Evolutionary conservation across 2,888 invertebrate species (phyloP).

Genomic region (Arenicola marina): DNA sequence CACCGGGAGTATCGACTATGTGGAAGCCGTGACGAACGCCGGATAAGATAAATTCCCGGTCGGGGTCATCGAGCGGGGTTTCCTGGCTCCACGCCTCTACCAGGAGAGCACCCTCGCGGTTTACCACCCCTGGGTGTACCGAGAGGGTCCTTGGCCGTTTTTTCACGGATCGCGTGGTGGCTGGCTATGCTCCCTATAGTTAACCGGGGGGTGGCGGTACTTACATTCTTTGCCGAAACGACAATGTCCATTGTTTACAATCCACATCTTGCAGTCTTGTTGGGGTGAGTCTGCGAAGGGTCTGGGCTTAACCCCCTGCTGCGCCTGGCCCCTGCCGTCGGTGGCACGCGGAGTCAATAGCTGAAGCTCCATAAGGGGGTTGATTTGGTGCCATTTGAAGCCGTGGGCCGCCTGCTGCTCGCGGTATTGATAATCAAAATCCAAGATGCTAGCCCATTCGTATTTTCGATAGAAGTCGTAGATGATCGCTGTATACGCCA

Average conservation of each 20-base stretch:
- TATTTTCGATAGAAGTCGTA: too few relatives aligned
- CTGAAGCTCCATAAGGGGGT: background rate
- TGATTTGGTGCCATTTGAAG: background rate
- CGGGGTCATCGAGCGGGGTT: background rate
- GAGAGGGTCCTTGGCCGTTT: background rate
- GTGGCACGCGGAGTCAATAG: background rate
- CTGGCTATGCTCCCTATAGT: too few relatives aligned
- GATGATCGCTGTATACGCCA: background rate
- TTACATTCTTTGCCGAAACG: background rate
- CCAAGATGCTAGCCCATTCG: background rate
- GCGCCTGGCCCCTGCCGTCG: too few relatives aligned
- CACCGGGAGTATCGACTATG: background rate
- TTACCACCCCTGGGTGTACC: background rate
- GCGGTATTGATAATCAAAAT: conserved; percentile 2
- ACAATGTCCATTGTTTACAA: background rate
- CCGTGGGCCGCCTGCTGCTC: background rate
- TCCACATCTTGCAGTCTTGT: background rate
- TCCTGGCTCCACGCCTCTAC: background rate
- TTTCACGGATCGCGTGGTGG: too few relatives aligned
- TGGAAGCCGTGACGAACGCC: background rate
- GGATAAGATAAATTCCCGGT: background rate
- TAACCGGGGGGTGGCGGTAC: background rate
- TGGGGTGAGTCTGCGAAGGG: too few relatives aligned
- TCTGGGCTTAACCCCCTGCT: too few relatives aligned
- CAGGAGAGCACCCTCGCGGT: background rate